Evolutionary conservation across 64 coral and sea anemone species (phyloP).

Genomic region (Astreopora myriophthalma): DNA sequence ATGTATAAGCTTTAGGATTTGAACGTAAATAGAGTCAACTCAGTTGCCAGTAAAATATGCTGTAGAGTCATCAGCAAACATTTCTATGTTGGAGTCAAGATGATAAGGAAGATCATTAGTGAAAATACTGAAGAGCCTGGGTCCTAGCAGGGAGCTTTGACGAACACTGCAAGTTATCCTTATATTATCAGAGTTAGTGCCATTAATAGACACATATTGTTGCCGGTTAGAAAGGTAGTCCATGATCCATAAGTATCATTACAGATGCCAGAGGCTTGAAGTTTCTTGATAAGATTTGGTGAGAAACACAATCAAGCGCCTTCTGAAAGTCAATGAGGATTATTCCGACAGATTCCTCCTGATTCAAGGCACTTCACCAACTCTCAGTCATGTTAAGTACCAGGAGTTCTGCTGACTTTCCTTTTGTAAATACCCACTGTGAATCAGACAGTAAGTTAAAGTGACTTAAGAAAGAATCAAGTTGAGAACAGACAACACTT

Average conservation of each 20-base stretch:
- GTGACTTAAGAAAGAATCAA: background rate
- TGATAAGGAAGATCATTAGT: constrained; percentile 22
- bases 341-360: background rate
- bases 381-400: constrained; percentile 7
- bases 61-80: constrained; percentile 40
- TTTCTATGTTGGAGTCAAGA: background rate
- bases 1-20: constrained; percentile 1
- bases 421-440: constrained; percentile 27
- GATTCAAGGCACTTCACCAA: constrained; percentile 17
- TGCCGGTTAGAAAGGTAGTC: constrained; percentile 7
- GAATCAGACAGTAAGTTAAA: background rate
- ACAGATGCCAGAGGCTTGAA: background rate
- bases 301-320: constrained; percentile 24
- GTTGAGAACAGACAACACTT: background rate
- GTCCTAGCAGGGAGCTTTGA: constrained; percentile 5
- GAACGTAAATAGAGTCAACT: background rate
- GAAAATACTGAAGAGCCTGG: constrained; percentile 31
- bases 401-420: constrained; percentile 23
- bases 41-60: constrained; percentile 16
- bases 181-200: background rate
- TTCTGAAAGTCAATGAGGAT: constrained; percentile 27
- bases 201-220: constrained; percentile 47
- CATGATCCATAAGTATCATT: background rate
- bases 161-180: background rate
- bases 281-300: constrained; percentile 19